Conservation (phyloP, 2,888 invertebrate species). For the Drosophila affinis region DNA sequence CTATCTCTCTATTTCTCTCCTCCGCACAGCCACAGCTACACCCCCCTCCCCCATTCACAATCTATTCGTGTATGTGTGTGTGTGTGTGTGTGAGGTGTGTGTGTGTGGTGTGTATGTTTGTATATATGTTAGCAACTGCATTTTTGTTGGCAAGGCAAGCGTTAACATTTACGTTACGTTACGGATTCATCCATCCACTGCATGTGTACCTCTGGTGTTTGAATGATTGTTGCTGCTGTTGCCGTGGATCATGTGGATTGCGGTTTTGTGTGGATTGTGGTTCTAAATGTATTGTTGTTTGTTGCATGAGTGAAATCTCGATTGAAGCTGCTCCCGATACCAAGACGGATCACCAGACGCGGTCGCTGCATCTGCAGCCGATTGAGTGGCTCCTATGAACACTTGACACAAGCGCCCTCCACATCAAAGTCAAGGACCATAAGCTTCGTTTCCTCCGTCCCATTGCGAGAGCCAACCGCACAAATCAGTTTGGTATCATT, state of each 20-base stretch:
- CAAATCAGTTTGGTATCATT: slow-evolving; percentile 98
- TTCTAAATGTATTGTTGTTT: slow-evolving; percentile 21
- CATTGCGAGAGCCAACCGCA: slow-evolving; percentile 99
- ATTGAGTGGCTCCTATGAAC: slow-evolving; percentile 82
- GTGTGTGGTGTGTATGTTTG: slow-evolving; percentile 19
- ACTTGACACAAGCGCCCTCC: slow-evolving; percentile 88
- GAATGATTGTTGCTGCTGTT: slow-evolving; percentile 13
- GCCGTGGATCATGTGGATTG: neutral
- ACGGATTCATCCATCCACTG: slow-evolving; percentile 43
- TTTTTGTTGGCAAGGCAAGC: slow-evolving; percentile 74
- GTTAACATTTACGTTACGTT: slow-evolving; percentile 34
- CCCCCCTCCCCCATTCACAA: slow-evolving; percentile 48
- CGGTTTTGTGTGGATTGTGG: slow-evolving; percentile 16
- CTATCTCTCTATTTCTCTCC: neutral
- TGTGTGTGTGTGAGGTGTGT: slow-evolving; percentile 24
- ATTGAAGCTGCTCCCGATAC: slow-evolving; percentile 40
- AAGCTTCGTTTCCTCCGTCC: slow-evolving; percentile 99
- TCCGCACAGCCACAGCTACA: slow-evolving; percentile 35
- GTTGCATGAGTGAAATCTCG: slow-evolving; percentile 49
- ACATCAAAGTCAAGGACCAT: slow-evolving; percentile 98
- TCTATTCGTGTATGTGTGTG: slow-evolving; percentile 34
- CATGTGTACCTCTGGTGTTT: slow-evolving; percentile 28
- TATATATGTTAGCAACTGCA: slow-evolving; percentile 61
- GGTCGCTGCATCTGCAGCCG: slow-evolving; percentile 30
- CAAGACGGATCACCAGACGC: slow-evolving; percentile 30